These are phyloP conservation scores for Onychomys torridus DNA, from an alignment of 2,797 vertebrate genomes.

Conservation along the genomic window DNA sequence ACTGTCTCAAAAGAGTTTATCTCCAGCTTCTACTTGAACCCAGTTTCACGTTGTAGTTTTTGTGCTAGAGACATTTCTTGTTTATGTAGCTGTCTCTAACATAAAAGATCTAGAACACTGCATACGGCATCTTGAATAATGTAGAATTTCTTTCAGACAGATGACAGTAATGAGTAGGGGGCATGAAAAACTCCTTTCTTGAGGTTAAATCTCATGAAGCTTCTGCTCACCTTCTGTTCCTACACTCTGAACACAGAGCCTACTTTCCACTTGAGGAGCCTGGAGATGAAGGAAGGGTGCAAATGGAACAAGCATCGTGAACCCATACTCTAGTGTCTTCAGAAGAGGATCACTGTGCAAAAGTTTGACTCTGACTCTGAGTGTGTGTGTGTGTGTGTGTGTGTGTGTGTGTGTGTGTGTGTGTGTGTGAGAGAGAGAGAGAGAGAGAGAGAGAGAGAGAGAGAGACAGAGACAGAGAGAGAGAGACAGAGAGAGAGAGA, in stretches of 20 bases:
- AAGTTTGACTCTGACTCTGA: neutral
- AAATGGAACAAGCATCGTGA: neutral
- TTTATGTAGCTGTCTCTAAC: neutral
- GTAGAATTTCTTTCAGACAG: neutral
- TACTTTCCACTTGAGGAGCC: neutral
- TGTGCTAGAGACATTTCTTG: neutral
- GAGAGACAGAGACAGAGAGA: too few relatives aligned
- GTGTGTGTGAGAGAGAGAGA: neutral
- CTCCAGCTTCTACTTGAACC: neutral
- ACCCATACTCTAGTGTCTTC: neutral
- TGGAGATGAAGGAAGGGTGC: neutral
- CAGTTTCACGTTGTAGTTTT: neutral
- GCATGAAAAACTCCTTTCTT: neutral
- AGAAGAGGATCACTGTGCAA: neutral
- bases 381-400: neutral
- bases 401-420: neutral
- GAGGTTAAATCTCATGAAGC: neutral
- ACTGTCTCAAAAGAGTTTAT: too few relatives aligned
- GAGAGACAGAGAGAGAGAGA: too few relatives aligned
- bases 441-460: too few relatives aligned
- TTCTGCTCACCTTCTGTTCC: neutral
- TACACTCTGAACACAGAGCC: neutral
- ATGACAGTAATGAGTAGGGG: neutral
- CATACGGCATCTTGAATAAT: neutral
- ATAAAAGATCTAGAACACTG: neutral